Base-by-base conservation (phyloP, 2,113 vertebrate species). In the Peromyscus maniculatus region DNA sequence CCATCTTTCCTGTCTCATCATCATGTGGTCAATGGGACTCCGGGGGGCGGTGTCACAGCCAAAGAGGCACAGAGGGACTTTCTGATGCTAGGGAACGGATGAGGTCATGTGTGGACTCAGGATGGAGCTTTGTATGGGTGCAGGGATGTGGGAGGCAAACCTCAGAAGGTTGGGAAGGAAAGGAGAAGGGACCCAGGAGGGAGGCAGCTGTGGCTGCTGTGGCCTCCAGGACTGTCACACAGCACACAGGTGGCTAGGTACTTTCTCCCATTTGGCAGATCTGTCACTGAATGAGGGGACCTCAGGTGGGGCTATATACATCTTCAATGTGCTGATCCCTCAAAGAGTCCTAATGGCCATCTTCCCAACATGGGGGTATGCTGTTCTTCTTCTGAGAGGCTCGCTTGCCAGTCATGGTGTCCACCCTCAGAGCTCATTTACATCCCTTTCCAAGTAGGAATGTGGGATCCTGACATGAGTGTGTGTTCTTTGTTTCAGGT, bases 171-270 rank as follows among this genome's bases (percentile, higher is more conserved):
- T 21, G 21, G 67, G 49, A n/a, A 88, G 22, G 22, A 52, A 15
- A 1, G 11, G 33, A 9, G 24, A 59, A 13, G 33, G 5, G 66
- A n/a, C 49, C 0, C 13, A n/a, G 52, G 26, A 5, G 28, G 57
- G 11, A n/a, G 39, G 22, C 26, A 39, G 4, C 31, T 77, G 36
- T 59, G 46, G 11, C 69, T 19, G 22, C 33, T 12, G 1, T 11
- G 36, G 49, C 57, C 90, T 43, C 62, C 12, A 9, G 71, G 26
- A 15, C 39, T 7, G 57, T 28, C 57, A 46, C 19, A 9, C 15
- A 26, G 49, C 3, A 26, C 36, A 16, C 69, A 75, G 22, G 33
- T 26, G 43, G 8, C 86, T 28, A 19, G 24, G 52, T n/a, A 74
- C 7, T 12, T 2, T 24, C 57, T 31, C 5, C 5, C 28, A 55